Evolutionary conservation across 2,113 vertebrate genomes (phyloP).

Genomic region (Prionailurus viverrinus): DNA sequence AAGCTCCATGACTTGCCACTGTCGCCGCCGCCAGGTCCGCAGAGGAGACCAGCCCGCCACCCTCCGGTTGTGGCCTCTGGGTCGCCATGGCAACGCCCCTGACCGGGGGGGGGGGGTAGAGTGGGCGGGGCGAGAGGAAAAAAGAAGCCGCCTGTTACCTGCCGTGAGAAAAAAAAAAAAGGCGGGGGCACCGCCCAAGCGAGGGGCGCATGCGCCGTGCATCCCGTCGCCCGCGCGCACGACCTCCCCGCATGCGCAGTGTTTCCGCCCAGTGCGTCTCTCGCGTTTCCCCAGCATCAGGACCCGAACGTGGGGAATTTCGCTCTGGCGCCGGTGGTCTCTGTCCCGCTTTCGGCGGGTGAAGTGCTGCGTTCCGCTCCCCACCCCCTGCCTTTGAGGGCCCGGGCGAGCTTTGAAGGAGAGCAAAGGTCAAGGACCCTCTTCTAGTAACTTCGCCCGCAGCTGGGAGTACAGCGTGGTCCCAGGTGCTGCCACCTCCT

Average conservation of each 20-base stretch:
- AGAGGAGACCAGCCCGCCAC: accelerated
- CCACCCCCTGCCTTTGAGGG: neutral
- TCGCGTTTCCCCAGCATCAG: accelerated
- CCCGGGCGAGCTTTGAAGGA: neutral
- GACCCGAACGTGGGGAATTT: accelerated
- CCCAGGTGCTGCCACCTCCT: neutral
- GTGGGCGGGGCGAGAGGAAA: neutral
- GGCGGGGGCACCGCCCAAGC: accelerated
- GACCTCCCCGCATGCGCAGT: neutral
- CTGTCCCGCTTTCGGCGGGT: accelerated
- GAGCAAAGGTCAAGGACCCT: neutral
- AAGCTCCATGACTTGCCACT: neutral
- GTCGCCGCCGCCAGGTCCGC: neutral
- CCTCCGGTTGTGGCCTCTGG: accelerated
- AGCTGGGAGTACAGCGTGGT: neutral
- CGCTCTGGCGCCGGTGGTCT: accelerated
- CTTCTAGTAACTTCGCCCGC: no score
- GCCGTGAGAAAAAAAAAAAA: neutral
- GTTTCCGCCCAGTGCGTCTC: accelerated
- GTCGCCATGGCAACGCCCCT: slow-evolving; percentile 61
- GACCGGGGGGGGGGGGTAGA: no score
- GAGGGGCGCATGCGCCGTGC: neutral
- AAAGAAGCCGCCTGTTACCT: accelerated
- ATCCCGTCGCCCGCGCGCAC: accelerated
- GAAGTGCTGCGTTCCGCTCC: no score